phyloP scores from a whole-genome alignment of 1,140 invertebrate genomes.

The Drosophila azteca region DNA sequence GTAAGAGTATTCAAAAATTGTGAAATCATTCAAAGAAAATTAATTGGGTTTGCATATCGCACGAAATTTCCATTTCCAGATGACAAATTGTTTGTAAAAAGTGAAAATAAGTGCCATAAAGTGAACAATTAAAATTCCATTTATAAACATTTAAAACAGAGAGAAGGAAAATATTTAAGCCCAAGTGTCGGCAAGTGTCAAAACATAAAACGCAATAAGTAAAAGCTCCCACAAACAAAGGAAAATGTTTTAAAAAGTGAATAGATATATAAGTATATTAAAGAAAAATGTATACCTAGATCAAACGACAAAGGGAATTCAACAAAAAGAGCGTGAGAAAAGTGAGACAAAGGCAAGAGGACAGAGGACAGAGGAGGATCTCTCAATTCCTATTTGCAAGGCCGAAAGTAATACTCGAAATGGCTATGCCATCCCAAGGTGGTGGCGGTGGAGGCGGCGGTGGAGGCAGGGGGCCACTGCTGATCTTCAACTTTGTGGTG shows the following conservation, averaged over 20 bases:
- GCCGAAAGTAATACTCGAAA: not conserved
- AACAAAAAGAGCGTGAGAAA: conserved; percentile 22
- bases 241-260: conserved; percentile 29
- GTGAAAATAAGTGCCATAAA: not conserved
- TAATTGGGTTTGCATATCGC: not conserved
- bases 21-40: not conserved
- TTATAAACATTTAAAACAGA: conserved; percentile 14
- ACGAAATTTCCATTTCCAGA: not conserved
- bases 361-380: conserved; percentile 8
- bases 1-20: not conserved
- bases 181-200: conserved; percentile 48
- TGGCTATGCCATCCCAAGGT: conserved; percentile 10
- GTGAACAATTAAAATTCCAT: not conserved
- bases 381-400: not conserved
- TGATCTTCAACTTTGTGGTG: conserved; percentile 21
- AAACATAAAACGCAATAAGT: conserved; percentile 21
- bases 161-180: conserved; percentile 1
- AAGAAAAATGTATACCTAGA: not conserved
- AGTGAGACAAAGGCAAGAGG: conserved; percentile 12
- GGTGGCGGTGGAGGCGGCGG: conserved; percentile 9
- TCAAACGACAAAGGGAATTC: conserved; percentile 36
- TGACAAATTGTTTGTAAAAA: not conserved
- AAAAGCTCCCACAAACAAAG: not conserved
- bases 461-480: not conserved
- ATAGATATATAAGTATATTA: too few relatives aligned